These are phyloP conservation scores for Ganaspis sp. DNA, from an alignment of 1,140 invertebrate genomes.

Conservation along the genomic window DNA sequence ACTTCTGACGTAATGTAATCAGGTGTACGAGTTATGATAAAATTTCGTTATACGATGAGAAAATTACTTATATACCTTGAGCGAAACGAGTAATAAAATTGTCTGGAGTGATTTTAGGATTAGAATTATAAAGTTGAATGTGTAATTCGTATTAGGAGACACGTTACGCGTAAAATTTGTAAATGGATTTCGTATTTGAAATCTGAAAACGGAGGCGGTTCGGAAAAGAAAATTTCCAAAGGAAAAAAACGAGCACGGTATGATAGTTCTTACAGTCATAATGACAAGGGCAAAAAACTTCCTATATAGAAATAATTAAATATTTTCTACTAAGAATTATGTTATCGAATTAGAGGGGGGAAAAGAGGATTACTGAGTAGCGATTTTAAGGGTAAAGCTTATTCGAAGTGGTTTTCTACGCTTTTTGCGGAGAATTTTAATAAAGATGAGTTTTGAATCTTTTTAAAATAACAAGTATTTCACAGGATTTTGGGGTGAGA, in stretches of 20 bases:
- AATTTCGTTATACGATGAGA: background rate
- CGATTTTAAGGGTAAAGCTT: constrained; percentile 14
- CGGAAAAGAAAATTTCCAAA: constrained; percentile 40
- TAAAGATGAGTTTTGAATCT: background rate
- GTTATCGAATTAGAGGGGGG: constrained; percentile 20
- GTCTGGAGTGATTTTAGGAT: constrained; percentile 50
- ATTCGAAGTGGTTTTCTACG: constrained; percentile 36
- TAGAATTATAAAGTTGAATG: constrained; percentile 64
- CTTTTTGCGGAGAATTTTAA: constrained; percentile 46
- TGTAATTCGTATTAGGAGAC: constrained; percentile 64
- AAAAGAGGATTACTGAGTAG: background rate
- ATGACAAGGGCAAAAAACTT: constrained; percentile 49
- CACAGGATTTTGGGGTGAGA: constrained; percentile 1
- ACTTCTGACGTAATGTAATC: constrained; percentile 39
- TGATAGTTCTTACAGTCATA: constrained; percentile 69
- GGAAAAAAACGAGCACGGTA: constrained; percentile 69
- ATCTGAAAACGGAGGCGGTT: constrained; percentile 29
- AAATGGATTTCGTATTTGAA: constrained; percentile 13
- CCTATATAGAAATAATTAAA: constrained; percentile 66
- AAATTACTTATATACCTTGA: constrained; percentile 29
- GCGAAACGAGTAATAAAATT: constrained; percentile 52
- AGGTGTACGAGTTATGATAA: constrained; percentile 39
- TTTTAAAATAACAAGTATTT: constrained; percentile 17
- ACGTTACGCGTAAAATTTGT: background rate
- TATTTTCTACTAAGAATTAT: constrained; percentile 73